phyloP scores from a whole-genome alignment of 2,113 vertebrate species.

The Passer montanus region DNA sequence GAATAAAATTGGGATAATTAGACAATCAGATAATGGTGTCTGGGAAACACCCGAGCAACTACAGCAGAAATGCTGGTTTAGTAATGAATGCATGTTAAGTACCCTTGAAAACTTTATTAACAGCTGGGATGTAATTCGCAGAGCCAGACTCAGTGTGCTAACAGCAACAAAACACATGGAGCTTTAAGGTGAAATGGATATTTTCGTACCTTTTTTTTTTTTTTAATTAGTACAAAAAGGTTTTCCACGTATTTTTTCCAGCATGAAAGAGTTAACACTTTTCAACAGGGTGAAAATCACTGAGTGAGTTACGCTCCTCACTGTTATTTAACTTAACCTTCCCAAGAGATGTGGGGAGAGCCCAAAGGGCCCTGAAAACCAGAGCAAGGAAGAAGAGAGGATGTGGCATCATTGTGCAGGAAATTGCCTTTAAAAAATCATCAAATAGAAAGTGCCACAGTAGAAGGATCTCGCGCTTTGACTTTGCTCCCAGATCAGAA shows the following conservation, averaged over 20 bases:
- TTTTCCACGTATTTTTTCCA: neutral
- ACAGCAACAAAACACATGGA: neutral
- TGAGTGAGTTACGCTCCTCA: neutral
- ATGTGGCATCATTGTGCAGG: neutral
- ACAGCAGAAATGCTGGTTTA: slow-evolving; percentile 3
- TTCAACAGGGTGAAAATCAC: neutral
- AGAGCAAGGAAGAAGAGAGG: neutral
- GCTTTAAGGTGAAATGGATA: neutral
- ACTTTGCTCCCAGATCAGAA: neutral
- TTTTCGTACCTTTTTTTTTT: neutral
- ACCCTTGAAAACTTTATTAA: neutral
- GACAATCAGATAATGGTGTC: neutral
- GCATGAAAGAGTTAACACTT: neutral
- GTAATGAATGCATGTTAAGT: slow-evolving; percentile 8
- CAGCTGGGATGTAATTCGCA: neutral
- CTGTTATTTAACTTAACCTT: neutral
- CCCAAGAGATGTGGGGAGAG: neutral
- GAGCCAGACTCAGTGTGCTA: neutral
- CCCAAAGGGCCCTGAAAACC: neutral
- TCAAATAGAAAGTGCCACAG: neutral
- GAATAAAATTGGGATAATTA: slow-evolving; percentile 6
- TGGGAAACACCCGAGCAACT: slow-evolving; percentile 22
- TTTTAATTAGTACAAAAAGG: neutral
- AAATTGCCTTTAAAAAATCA: neutral
- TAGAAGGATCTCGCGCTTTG: neutral